Base-by-base conservation (phyloP, 2,888 invertebrate genomes). In the Oxystoma pomonae region DNA sequence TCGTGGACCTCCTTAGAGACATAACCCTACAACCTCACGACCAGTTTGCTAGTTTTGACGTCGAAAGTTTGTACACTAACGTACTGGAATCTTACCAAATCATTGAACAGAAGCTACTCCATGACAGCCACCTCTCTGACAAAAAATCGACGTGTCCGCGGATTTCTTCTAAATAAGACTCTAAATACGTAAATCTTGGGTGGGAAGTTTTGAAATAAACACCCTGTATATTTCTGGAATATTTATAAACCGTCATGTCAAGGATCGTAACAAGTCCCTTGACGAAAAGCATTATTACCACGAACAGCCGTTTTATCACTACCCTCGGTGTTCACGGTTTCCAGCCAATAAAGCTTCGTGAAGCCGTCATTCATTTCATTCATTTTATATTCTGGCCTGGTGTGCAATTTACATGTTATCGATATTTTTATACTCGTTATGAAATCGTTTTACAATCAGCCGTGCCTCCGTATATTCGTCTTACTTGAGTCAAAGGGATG, bases 351-450 rank as follows among this genome's bases (percentile, higher is more conserved):
- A 61, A 61, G 55, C 50, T 18, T 21, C 56, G 49, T 20, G 19
- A 61, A 59, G 59, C 62, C 57, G 60, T 35, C 55, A 55, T 22
- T 53, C 53, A 53, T 53, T 53, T 53, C 53, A 78, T 79, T 78
- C 80, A 77, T 78, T 79, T 76, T 76, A 79, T 78, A 79, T 80
- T 79, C 80, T 74, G 68, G 71, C 71, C 73, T 73, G 75, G 77
- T 77, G 73, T 75, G 74, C 77, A 78, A 80, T 80, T 80, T 80
- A 79, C 80, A 80, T 80, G 78, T 77, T 78, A 78, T 80, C 79
- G 79, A 78, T 80, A 80, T 79, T 80, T 79, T 80, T 78, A 77
- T 77, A 76, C 77, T 77, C 76, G 77, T 78, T 79, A 78, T 76
- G 76, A 77, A 78, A 77, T 77, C 77, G 77, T 76, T 77, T 76